These are phyloP conservation scores for Sebastes wilsoni DNA, from an alignment of 2,797 vertebrate species.

Conservation along the genomic window DNA sequence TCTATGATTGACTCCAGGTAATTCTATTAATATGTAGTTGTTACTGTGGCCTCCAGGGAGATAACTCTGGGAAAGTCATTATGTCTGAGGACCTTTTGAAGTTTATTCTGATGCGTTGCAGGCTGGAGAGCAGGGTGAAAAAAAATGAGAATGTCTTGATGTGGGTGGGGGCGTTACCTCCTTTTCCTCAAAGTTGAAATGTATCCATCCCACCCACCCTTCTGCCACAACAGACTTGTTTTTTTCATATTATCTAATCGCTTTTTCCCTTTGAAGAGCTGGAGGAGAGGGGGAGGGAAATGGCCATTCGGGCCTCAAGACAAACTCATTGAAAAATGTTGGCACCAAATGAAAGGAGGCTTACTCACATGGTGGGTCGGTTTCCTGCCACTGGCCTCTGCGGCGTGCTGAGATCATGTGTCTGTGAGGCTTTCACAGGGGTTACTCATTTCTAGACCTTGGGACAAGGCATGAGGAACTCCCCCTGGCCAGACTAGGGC, in stretches of 20 bases:
- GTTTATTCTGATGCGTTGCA: conserved; percentile 78
- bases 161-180: conserved; percentile 81
- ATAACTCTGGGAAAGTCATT: conserved; percentile 79
- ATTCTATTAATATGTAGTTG: conserved; percentile 83
- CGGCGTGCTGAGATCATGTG: conserved; percentile 88
- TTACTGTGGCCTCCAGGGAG: conserved; percentile 77
- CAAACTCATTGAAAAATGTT: conserved; percentile 88
- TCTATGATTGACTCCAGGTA: conserved; percentile 76
- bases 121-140: conserved; percentile 54
- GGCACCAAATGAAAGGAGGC: conserved; percentile 86
- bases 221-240: conserved; percentile 87
- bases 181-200: conserved; percentile 86
- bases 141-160: conserved; percentile 71
- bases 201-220: conserved; percentile 80
- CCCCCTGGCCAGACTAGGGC: conserved; percentile 81
- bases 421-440: conserved; percentile 87
- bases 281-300: conserved; percentile 78
- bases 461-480: conserved; percentile 85
- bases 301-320: conserved; percentile 83
- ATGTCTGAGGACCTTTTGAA: conserved; percentile 79
- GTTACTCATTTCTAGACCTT: conserved; percentile 87
- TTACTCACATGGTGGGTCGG: conserved; percentile 84
- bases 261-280: conserved; percentile 82
- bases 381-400: conserved; percentile 86
- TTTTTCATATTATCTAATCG: conserved; percentile 83